phyloP scores from a whole-genome alignment of 2,888 invertebrate genomes.

The Heterodera filipjevi region DNA sequence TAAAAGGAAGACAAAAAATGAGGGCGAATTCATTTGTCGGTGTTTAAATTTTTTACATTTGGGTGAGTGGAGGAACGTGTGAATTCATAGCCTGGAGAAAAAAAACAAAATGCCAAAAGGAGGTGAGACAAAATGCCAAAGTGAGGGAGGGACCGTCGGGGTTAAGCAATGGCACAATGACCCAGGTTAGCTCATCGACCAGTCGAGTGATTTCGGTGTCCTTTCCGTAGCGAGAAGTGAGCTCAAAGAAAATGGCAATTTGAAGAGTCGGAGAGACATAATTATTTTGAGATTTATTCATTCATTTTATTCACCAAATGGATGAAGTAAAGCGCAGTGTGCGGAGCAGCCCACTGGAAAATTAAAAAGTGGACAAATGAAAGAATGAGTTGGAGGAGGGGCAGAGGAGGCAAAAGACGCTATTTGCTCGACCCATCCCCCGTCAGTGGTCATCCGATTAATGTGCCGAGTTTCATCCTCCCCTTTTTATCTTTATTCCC shows the following conservation, averaged over 20 bases:
- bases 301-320: conserved; percentile 56
- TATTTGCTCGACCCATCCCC: background rate
- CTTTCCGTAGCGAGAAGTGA: conserved; percentile 57
- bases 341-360: conserved; percentile 64
- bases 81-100: conserved; percentile 46
- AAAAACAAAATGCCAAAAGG: background rate
- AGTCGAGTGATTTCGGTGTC: conserved; percentile 55
- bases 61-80: conserved; percentile 48
- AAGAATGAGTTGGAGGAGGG: too few relatives aligned
- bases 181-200: conserved; percentile 57
- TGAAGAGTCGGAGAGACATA: background rate
- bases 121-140: background rate
- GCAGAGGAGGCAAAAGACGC: too few relatives aligned
- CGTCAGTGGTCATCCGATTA: background rate
- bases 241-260: conserved; percentile 37
- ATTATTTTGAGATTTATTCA: conserved; percentile 23
- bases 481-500: background rate
- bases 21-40: background rate
- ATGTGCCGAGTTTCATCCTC: background rate
- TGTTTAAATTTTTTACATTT: conserved; percentile 43
- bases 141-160: conserved; percentile 41
- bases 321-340: conserved; percentile 64
- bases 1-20: background rate
- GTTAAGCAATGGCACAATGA: conserved; percentile 49
- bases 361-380: background rate